Base-by-base conservation (phyloP, 1,140 invertebrate genomes). In the Ips typographus region DNA sequence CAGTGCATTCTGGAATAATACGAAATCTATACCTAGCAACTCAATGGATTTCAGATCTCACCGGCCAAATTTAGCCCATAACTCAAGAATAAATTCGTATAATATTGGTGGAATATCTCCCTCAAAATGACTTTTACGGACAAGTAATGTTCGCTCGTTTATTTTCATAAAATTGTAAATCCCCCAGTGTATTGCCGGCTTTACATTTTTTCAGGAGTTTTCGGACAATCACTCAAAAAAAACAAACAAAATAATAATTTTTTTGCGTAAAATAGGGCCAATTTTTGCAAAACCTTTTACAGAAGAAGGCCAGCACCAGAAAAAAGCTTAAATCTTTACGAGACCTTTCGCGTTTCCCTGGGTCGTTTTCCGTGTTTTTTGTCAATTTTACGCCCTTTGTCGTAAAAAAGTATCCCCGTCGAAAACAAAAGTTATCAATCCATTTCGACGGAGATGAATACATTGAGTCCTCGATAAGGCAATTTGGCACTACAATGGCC, bases 151-250 rank as follows among this genome's bases (percentile, higher is more conserved):
- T 44, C 47, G 49, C 58, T 63, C 67, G 67, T 68, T 70, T 64
- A 64, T 70, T 70, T 64, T 70, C 61, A 70, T 70, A 64, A 70
- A 70, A 70, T 70, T 70, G 68, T 70, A 70, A 68, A 68, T 68
- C 60, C 67, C 62, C 40, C 43, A 56, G 67, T 56, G 59, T 68
- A 63, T 68, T 68, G 51, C 52, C 8, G 39, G 62, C 52, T 61
- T 61, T 55, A 36, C 51, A 65, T 6, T 3, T 51, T n/a, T n/a
- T n/a, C n/a, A n/a, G n/a, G n/a, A n/a, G n/a, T n/a, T n/a, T n/a
- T n/a, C n/a, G n/a, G n/a, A n/a, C n/a, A n/a, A n/a, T n/a, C n/a
- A n/a, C n/a, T n/a, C n/a, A n/a, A n/a, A n/a, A n/a, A n/a, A n/a
- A n/a, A n/a, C n/a, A n/a, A n/a, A n/a, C n/a, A n/a, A n/a, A n/a